A percentile compares a stretch with the other conserved stretches of the same genome.
Evolutionary conservation across 1,140 invertebrate species (phyloP).

Genomic region (Cepaea nemoralis): DNA sequence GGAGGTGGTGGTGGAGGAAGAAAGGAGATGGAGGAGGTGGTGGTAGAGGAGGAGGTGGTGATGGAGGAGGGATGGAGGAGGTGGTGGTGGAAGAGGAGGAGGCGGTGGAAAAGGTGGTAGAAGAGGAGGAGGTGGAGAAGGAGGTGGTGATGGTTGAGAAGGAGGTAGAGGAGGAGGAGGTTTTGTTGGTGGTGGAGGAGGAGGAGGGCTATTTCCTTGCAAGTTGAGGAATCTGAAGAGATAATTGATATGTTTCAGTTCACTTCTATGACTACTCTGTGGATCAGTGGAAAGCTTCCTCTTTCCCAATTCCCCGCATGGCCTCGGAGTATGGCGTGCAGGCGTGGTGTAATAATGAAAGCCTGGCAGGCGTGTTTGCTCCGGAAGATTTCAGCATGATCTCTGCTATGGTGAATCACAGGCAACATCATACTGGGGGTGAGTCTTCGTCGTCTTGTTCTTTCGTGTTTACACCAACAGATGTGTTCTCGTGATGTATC

Average conservation of each 20-base stretch:
- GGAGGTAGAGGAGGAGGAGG: neutral
- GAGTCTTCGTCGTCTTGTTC: slow-evolving; percentile 11
- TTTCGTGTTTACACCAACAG: no score
- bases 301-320: slow-evolving; percentile 86
- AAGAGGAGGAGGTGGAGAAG: no score
- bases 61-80: neutral
- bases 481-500: no score
- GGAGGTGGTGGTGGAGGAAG: no score
- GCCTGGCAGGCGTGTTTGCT: slow-evolving; percentile 48
- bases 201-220: neutral
- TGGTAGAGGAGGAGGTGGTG: no score
- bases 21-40: no score
- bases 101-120: no score
- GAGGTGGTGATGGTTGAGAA: no score
- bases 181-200: neutral
- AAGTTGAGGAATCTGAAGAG: neutral
- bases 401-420: slow-evolving; percentile 50
- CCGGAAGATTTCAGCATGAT: slow-evolving; percentile 45
- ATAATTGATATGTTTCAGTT: slow-evolving; percentile 73
- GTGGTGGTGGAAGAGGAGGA: no score
- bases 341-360: slow-evolving; percentile 74
- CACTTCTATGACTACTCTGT: slow-evolving; percentile 91
- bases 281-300: slow-evolving; percentile 84
- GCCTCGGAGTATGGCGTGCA: slow-evolving; percentile 96
- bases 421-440: slow-evolving; percentile 58